Conservation (phyloP, 1,140 invertebrate genomes). For the Euura lappo region DNA sequence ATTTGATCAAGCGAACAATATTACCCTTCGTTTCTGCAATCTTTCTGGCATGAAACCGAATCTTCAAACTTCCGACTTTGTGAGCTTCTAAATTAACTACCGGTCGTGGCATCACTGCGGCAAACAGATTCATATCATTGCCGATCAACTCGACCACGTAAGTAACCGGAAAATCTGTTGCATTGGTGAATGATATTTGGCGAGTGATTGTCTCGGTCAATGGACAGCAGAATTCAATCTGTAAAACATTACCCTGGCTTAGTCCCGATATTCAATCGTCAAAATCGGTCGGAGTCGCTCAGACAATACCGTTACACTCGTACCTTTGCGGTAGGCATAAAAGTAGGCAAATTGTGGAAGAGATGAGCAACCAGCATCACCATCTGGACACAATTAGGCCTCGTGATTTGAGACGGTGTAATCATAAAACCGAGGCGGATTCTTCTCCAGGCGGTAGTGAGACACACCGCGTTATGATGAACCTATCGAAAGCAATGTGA, state of each 20-base stretch:
- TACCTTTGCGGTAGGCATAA: constrained; percentile 38
- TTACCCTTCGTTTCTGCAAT: constrained; percentile 30
- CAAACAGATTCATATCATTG: constrained; percentile 27
- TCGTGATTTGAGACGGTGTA: constrained; percentile 42
- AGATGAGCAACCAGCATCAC: constrained; percentile 51
- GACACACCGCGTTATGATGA: constrained; percentile 52
- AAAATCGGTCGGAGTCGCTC: no score
- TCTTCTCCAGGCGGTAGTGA: constrained; percentile 47
- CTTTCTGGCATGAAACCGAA: constrained; percentile 37
- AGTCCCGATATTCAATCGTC: no score
- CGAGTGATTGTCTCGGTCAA: constrained; percentile 23
- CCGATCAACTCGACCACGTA: constrained; percentile 32
- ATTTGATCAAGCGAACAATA: constrained; percentile 9
- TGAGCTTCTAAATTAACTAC: constrained; percentile 18
- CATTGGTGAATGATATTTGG: constrained; percentile 30
- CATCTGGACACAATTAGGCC: constrained; percentile 48
- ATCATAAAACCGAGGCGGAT: constrained; percentile 53
- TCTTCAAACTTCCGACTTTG: constrained; percentile 16
- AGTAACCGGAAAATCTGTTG: constrained; percentile 29
- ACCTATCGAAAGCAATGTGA: constrained; percentile 15
- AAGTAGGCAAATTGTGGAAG: constrained; percentile 46
- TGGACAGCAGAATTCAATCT: constrained; percentile 34
- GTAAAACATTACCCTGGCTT: constrained; percentile 18
- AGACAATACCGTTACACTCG: constrained; percentile 10
- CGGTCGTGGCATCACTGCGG: background rate